These are phyloP conservation scores for Beroe forskalii DNA, from an alignment of 37 sponge, comb jelly and placozoan species.

Conservation along the genomic window DNA sequence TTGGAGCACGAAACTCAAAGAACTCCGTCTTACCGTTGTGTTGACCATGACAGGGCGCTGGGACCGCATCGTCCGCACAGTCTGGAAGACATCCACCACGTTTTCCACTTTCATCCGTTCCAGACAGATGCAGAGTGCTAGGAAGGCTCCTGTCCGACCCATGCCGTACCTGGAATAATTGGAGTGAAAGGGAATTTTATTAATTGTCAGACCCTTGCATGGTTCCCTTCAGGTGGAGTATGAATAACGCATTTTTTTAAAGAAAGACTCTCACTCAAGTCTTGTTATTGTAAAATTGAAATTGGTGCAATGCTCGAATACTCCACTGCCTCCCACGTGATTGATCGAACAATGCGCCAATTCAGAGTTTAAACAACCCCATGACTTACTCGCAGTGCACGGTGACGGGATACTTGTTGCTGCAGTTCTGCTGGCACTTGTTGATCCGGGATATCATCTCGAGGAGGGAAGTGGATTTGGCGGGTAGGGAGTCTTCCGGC, in stretches of 20 bases:
- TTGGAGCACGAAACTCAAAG: neutral
- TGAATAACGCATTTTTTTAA: too few relatives aligned
- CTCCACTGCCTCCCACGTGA: too few relatives aligned
- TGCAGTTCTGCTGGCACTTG: constrained; percentile 73
- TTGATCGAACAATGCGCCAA: too few relatives aligned
- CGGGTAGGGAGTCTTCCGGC: constrained; percentile 81
- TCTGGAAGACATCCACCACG: constrained; percentile 87
- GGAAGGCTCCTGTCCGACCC: constrained; percentile 89
- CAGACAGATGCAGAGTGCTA: constrained; percentile 79
- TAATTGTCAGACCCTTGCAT: too few relatives aligned
- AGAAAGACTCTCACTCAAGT: too few relatives aligned
- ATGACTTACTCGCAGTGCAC: constrained; percentile 81
- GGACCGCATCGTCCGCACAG: constrained; percentile 83
- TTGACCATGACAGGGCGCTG: constrained; percentile 97
- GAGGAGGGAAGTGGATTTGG: constrained; percentile 71
- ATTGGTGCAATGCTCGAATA: too few relatives aligned
- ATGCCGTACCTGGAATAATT: constrained; percentile 93
- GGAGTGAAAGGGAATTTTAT: too few relatives aligned
- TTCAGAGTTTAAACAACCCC: too few relatives aligned
- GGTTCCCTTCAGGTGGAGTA: too few relatives aligned
- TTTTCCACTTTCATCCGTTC: constrained; percentile 81
- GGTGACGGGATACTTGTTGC: constrained; percentile 69
- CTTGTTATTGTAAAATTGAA: too few relatives aligned
- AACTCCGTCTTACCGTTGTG: constrained; percentile 89
- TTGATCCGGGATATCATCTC: constrained; percentile 80